Evolutionary conservation across 2,888 invertebrate genomes (phyloP).

Genomic region (Pristionchus fissidentatus): DNA sequence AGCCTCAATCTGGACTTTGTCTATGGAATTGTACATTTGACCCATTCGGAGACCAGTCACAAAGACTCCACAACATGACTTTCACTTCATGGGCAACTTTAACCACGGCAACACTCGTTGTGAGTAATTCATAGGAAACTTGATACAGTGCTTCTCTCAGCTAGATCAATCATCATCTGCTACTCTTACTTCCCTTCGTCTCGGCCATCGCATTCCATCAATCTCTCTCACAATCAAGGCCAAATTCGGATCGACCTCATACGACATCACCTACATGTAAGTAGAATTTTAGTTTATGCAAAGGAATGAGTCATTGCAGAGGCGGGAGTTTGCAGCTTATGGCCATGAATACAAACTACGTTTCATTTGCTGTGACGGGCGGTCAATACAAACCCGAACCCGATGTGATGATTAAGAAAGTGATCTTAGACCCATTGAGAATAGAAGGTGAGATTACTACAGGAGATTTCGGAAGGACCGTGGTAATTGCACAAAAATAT

Average conservation of each 20-base stretch:
- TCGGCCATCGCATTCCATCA: not conserved
- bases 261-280: not conserved
- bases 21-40: conserved; percentile 49
- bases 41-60: conserved; percentile 5
- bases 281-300: not conserved
- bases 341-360: not conserved
- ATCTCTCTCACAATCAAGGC: not conserved
- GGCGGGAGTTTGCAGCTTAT: conserved; percentile 15
- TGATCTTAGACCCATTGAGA: conserved; percentile 15
- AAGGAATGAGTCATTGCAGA: not conserved
- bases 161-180: not conserved
- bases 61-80: conserved; percentile 38
- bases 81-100: conserved; percentile 44
- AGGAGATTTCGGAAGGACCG: no score
- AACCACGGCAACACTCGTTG: conserved; percentile 5
- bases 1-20: not conserved
- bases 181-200: not conserved
- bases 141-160: not conserved
- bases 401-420: no score
- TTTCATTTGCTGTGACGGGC: not conserved
- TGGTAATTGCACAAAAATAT: not conserved
- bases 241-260: not conserved
- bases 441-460: not conserved
- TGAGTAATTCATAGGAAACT: not conserved
- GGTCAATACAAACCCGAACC: not conserved